phyloP scores from a whole-genome alignment of 1,140 invertebrate genomes.

The Kradibia gibbosae region DNA sequence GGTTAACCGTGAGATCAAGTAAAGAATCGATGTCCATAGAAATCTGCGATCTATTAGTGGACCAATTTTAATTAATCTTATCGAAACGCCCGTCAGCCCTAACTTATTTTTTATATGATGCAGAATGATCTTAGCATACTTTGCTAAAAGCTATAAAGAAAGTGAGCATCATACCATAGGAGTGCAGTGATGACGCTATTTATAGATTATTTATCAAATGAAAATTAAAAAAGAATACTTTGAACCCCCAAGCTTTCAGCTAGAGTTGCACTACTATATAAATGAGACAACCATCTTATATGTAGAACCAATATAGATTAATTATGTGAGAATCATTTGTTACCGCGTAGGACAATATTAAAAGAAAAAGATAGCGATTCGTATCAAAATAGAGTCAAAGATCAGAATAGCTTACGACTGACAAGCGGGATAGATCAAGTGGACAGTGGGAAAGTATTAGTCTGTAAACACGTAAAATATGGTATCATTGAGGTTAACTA shows the following conservation, averaged over 20 bases:
- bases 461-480: slow-evolving; percentile 34
- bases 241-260: slow-evolving; percentile 41
- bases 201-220: slow-evolving; percentile 33
- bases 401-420: slow-evolving; percentile 48
- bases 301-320: slow-evolving; percentile 48
- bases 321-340: slow-evolving; percentile 48
- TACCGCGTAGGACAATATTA: slow-evolving; percentile 49
- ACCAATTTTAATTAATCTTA: slow-evolving; percentile 83
- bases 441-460: slow-evolving; percentile 49
- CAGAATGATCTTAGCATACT: slow-evolving; percentile 35
- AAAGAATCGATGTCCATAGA: slow-evolving; percentile 95
- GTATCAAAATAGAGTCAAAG: slow-evolving; percentile 39
- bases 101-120: slow-evolving; percentile 50
- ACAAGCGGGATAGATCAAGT: slow-evolving; percentile 34
- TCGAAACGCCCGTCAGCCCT: slow-evolving; percentile 14
- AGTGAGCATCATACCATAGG: slow-evolving; percentile 13
- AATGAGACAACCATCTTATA: slow-evolving; percentile 31
- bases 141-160: slow-evolving; percentile 25
- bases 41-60: slow-evolving; percentile 89
- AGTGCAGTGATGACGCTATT: slow-evolving; percentile 39
- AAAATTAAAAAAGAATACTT: slow-evolving; percentile 32
- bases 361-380: slow-evolving; percentile 27
- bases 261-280: slow-evolving; percentile 36
- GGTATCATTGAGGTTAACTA: slow-evolving; percentile 46
- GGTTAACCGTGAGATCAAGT: slow-evolving; percentile 95